Base-by-base conservation (phyloP, 2,888 invertebrate species). In the Scaeva pyrastri region DNA sequence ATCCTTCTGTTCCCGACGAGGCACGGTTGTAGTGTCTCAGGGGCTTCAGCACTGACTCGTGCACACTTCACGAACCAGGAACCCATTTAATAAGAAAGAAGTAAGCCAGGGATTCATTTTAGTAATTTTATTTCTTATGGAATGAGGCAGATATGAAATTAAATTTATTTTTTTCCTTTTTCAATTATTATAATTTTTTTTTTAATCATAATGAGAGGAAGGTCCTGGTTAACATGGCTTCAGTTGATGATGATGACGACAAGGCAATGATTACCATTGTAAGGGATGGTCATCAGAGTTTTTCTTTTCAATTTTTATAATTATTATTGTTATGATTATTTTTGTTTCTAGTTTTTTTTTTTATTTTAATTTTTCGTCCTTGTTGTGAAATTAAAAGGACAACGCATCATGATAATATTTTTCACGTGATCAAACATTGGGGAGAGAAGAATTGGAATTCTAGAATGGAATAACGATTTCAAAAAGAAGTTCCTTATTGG, bases 151-250 rank as follows among this genome's bases (percentile, higher is more conserved):
- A 64, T 50, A 60, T 45, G 64, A 76, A 85, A 81, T 85, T 81
- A 68, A 84, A 80, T 81, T 77, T 62, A 50, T n/a, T 60, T 48
- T 85, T 84, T 56, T 26, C 23, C 8, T 79, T 62, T 45, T 52
- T 52, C 79, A 77, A 72, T 68, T 52, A 52, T 14, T 62, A 70
- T 41, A 48, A 52, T 55, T 16, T 45, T 48, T 58, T 58, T 50
- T 21, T 1, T 21, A 48, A 16, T 68, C 52, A 73, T 70, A 50
- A 72, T 73, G 68, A 77, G 68, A 77, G 60, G 56, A 21, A 41
- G 21, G 31, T 11, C 56, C 36, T 56, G 55, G 58, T 66, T 60
- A 60, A 36, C 55, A 58, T 70, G 60, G 77, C 60, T 23, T 36
- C 31, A 8, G 31, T 31, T 31, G 31, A 31, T 31, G 31, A 31